Conservation (phyloP, 2,113 vertebrate genomes). For the Nothocercus julius region DNA sequence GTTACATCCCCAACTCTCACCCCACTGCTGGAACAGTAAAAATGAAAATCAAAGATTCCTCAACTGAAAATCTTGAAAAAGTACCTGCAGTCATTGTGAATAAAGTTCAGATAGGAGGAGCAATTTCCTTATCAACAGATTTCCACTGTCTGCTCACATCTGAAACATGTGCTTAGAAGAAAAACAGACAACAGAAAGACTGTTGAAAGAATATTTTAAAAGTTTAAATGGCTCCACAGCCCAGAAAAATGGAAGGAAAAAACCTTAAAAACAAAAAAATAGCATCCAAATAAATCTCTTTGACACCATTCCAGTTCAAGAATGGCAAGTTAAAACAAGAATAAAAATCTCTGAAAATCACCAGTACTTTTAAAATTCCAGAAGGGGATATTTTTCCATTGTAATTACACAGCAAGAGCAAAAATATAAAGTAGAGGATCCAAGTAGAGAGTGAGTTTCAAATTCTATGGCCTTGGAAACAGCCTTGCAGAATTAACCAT, state of each 20-base stretch:
- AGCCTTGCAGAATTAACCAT: background rate
- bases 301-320: background rate
- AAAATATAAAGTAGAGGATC: background rate
- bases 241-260: background rate
- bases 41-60: background rate
- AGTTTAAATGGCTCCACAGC: background rate
- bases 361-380: background rate
- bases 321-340: background rate
- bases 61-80: background rate
- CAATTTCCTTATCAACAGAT: background rate
- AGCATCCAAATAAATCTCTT: background rate
- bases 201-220: background rate
- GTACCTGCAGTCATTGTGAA: background rate
- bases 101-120: background rate
- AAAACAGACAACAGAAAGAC: background rate
- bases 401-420: background rate
- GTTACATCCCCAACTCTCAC: background rate
- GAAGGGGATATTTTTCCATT: background rate
- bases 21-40: background rate
- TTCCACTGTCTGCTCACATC: background rate
- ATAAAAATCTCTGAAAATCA: background rate
- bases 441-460: background rate
- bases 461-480: background rate
- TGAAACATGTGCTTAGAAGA: background rate
- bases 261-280: background rate